Conservation (phyloP, 2,113 vertebrate genomes). For the Gambusia holbrooki region DNA sequence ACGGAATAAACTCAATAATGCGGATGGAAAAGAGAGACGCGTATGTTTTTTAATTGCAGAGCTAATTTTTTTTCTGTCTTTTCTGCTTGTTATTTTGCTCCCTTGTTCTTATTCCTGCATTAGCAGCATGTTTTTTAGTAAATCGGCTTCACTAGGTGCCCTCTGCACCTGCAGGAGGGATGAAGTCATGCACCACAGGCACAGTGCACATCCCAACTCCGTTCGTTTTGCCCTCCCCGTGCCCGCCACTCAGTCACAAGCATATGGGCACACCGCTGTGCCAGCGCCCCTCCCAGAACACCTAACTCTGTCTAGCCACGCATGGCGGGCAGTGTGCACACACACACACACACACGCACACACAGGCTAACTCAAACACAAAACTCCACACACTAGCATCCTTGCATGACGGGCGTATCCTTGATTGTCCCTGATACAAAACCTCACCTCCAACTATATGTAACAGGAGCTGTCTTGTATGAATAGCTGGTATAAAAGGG, state of each 20-base stretch:
- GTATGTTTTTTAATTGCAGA: neutral
- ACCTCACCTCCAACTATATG: slow-evolving; percentile 53
- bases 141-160: slow-evolving; percentile 37
- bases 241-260: slow-evolving; percentile 56
- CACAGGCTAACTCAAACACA: slow-evolving; percentile 9
- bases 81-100: neutral
- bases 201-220: slow-evolving; percentile 29
- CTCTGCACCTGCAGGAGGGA: slow-evolving; percentile 57
- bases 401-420: slow-evolving; percentile 75
- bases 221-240: slow-evolving; percentile 48
- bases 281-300: slow-evolving; percentile 67
- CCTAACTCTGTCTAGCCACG: slow-evolving; percentile 71
- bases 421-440: slow-evolving; percentile 63
- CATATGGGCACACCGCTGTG: slow-evolving; percentile 63
- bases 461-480: slow-evolving; percentile 28
- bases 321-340: slow-evolving; percentile 43
- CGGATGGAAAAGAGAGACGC: too few species aligned
- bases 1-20: neutral
- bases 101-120: neutral
- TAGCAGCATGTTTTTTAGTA: slow-evolving; percentile 39
- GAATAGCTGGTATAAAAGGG: slow-evolving; percentile 16
- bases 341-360: neutral
- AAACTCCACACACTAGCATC: slow-evolving; percentile 42
- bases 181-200: slow-evolving; percentile 65
- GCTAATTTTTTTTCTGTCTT: neutral